Conservation (phyloP, 2,888 invertebrate species). For the Malachius bipustulatus region DNA sequence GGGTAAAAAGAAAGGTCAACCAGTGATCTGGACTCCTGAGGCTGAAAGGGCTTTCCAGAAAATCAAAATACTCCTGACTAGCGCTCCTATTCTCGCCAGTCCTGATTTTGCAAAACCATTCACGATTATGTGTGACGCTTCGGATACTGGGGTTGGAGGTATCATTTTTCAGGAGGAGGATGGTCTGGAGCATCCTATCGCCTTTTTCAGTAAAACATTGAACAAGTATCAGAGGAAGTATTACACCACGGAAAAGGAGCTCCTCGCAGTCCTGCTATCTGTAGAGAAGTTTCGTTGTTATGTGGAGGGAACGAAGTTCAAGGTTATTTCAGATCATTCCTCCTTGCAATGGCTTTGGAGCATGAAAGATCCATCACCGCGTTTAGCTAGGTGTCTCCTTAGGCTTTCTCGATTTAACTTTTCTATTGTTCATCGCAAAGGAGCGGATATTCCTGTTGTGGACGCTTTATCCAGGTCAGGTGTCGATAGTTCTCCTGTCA, state of each 20-base stretch:
- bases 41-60: neutral
- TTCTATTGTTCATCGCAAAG: neutral
- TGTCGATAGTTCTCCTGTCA: constrained; percentile 1
- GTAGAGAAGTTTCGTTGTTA: neutral
- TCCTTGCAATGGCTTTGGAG: neutral
- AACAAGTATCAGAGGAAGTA: neutral
- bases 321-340: neutral
- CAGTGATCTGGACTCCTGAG: neutral
- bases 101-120: neutral
- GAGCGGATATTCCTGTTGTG: neutral
- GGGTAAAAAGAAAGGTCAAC: too few species aligned
- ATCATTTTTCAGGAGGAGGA: neutral
- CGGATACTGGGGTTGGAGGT: neutral
- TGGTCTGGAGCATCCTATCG: constrained; percentile 1
- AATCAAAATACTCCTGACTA: neutral
- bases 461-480: constrained; percentile 2
- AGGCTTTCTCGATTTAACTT: neutral
- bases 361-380: neutral
- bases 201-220: constrained; percentile 1
- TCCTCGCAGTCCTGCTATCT: neutral
- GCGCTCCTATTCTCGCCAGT: neutral
- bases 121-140: constrained; percentile 1
- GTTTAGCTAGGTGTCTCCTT: neutral
- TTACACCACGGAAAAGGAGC: constrained; percentile 1
- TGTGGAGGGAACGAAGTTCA: neutral